Conservation (phyloP, 2,888 invertebrate species). For the Tetragnatha montana region DNA sequence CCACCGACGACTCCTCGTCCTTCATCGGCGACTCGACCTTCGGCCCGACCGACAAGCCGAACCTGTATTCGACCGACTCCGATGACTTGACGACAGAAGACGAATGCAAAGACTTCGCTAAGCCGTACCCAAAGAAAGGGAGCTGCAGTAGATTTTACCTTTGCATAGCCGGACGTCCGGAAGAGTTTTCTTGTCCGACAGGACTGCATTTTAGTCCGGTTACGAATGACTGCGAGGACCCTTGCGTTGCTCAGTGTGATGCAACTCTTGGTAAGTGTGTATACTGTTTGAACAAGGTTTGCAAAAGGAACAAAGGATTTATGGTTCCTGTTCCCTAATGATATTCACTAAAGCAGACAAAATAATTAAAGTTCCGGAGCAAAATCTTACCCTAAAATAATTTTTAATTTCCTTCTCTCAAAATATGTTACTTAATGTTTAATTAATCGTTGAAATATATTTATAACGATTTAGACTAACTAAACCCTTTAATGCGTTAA, state of each 20-base stretch:
- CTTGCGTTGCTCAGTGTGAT: constrained; percentile 61
- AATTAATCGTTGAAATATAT: too few relatives aligned
- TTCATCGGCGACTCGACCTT: neutral
- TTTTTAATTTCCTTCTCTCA: too few relatives aligned
- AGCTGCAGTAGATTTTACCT: constrained; percentile 31
- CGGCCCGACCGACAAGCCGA: neutral
- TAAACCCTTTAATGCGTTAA: too few relatives aligned
- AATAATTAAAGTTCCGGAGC: too few relatives aligned
- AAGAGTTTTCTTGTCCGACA: neutral
- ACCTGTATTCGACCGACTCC: neutral
- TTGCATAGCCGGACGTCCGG: constrained; percentile 6
- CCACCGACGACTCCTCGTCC: neutral
- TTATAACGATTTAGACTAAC: too few relatives aligned
- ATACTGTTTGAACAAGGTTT: too few relatives aligned
- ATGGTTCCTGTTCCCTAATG: too few relatives aligned
- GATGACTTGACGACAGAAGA: neutral
- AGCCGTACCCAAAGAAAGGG: constrained; percentile 26
- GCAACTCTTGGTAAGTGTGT: constrained; percentile 36
- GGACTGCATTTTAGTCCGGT: constrained; percentile 41
- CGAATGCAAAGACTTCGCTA: constrained; percentile 6
- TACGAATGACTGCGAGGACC: constrained; percentile 21
- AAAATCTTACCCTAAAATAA: too few relatives aligned
- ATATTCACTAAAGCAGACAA: too few relatives aligned
- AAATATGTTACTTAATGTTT: too few relatives aligned
- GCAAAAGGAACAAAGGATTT: too few relatives aligned